Conservation (phyloP, 2,113 vertebrate genomes). For the Phainopepla nitens region DNA sequence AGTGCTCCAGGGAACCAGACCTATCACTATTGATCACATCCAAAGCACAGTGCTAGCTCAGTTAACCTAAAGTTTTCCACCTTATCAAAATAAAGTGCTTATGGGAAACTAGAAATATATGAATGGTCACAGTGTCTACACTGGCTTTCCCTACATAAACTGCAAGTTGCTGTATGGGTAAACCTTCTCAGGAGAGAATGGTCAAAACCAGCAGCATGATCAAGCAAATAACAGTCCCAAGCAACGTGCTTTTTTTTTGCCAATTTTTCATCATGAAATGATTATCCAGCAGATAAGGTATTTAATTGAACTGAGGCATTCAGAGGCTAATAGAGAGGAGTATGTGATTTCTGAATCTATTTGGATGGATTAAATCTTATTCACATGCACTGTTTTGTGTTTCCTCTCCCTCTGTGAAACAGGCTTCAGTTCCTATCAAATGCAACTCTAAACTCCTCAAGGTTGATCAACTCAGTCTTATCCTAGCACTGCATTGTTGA, state of each 20-base stretch:
- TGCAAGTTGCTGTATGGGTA: background rate
- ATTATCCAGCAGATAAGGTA: background rate
- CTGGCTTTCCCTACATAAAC: background rate
- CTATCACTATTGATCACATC: background rate
- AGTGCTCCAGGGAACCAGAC: background rate
- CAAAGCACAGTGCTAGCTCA: background rate
- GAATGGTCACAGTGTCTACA: background rate
- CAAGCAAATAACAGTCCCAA: background rate
- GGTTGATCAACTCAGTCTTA: background rate
- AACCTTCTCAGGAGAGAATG: background rate
- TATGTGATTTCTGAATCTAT: background rate
- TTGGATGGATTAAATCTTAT: background rate
- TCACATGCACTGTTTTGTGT: background rate
- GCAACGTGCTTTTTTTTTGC: background rate
- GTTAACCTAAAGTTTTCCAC: background rate
- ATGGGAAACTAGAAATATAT: background rate
- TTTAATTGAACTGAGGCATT: background rate
- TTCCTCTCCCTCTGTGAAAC: background rate
- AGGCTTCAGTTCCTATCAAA: background rate
- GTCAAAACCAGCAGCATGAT: background rate
- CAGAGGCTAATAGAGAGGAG: background rate
- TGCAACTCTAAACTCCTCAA: background rate
- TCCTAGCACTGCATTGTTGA: too few relatives aligned
- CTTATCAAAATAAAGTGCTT: background rate
- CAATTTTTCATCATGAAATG: background rate